phyloP scores from a whole-genome alignment of 2,797 vertebrate genomes.

The Neoniphon sammara region DNA sequence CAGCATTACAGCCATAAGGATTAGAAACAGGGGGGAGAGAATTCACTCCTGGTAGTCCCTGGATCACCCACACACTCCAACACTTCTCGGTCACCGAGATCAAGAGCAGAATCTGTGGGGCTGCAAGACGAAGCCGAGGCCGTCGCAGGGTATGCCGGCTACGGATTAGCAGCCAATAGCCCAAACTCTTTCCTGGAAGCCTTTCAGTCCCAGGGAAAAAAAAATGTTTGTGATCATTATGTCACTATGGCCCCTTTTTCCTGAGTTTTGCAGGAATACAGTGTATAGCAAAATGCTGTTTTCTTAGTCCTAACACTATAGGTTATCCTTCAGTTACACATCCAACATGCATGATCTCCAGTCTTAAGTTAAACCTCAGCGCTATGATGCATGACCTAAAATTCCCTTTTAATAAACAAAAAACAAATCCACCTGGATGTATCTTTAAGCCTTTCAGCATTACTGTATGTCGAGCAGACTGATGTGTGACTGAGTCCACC shows the following conservation, averaged over 20 bases:
- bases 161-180: slow-evolving; percentile 35
- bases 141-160: slow-evolving; percentile 9
- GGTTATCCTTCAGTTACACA: background rate
- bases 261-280: background rate
- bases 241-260: too few relatives aligned
- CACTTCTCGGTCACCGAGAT: slow-evolving; percentile 5
- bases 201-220: too few relatives aligned
- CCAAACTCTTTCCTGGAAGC: background rate
- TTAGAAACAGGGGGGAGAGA: slow-evolving; percentile 36
- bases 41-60: slow-evolving; percentile 24
- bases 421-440: slow-evolving; percentile 31
- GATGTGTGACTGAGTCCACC: slow-evolving; percentile 37
- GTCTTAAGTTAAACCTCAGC: background rate
- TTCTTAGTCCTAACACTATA: background rate
- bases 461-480: slow-evolving; percentile 13
- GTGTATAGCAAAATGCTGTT: too few relatives aligned
- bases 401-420: slow-evolving; percentile 32
- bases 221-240: too few relatives aligned
- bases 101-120: background rate
- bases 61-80: slow-evolving; percentile 17
- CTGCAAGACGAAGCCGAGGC: slow-evolving; percentile 6
- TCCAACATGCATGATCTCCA: background rate
- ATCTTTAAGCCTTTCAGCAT: slow-evolving; percentile 19
- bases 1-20: slow-evolving; percentile 23
- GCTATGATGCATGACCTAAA: slow-evolving; percentile 7